These are phyloP conservation scores for Chondrosia reniformis DNA, from an alignment of 37 sponge, comb jelly and placozoan genomes.

Conservation along the genomic window DNA sequence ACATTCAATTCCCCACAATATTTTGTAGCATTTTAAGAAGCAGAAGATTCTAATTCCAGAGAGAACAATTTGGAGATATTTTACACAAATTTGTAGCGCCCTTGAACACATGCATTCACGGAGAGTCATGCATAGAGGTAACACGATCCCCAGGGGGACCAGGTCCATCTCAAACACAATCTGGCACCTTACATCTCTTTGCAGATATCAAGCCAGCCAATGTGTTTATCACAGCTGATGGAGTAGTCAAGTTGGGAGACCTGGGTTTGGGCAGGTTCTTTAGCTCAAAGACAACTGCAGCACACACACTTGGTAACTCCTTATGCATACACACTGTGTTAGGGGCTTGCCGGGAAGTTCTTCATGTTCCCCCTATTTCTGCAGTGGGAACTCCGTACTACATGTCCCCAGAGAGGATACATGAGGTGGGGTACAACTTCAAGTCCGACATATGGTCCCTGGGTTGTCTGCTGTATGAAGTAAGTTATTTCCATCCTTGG, in stretches of 20 bases:
- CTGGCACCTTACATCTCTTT: background rate
- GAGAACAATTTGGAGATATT: slow-evolving; percentile 96
- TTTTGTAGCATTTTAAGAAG: slow-evolving; percentile 92
- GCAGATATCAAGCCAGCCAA: slow-evolving; percentile 99
- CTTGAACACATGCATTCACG: slow-evolving; percentile 97
- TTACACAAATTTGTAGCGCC: slow-evolving; percentile 91
- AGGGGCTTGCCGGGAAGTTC: background rate
- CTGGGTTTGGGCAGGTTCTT: slow-evolving; percentile 96
- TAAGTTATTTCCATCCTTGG: background rate
- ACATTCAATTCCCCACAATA: background rate
- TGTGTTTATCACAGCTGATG: slow-evolving; percentile 94
- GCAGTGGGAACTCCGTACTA: slow-evolving; percentile 99
- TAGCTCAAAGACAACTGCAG: slow-evolving; percentile 96
- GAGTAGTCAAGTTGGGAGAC: slow-evolving; percentile 97
- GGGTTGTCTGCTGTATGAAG: slow-evolving; percentile 98
- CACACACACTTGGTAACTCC: slow-evolving; percentile 95
- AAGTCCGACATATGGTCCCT: slow-evolving; percentile 98
- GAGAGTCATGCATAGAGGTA: slow-evolving; percentile 98
- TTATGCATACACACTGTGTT: too few species aligned
- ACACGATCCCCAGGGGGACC: background rate
- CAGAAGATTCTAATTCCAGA: slow-evolving; percentile 92
- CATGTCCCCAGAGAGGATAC: slow-evolving; percentile 99
- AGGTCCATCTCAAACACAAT: background rate
- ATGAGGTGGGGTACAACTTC: slow-evolving; percentile 97
- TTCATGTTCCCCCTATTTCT: background rate